phyloP scores from a whole-genome alignment of 1,140 invertebrate species.

The Muscidifurax raptorellus region DNA sequence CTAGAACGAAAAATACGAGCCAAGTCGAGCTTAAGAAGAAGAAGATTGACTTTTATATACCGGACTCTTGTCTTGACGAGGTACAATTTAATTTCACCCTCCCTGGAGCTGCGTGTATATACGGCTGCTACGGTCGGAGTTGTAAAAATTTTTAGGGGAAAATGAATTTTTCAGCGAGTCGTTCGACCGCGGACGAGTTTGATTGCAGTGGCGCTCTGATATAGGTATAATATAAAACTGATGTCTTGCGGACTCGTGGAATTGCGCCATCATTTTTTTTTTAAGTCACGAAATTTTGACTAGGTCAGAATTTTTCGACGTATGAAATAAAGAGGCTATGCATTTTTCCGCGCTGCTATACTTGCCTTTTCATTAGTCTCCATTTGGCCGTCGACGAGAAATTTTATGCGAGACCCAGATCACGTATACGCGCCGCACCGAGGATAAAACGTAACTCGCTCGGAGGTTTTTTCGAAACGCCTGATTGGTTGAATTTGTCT shows the following conservation, averaged over 20 bases:
- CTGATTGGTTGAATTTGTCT: background rate
- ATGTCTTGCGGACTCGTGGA: background rate
- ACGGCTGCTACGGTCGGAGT: background rate
- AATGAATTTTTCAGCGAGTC: background rate
- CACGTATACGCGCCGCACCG: background rate
- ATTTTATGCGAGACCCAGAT: background rate
- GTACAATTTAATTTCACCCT: slow-evolving; percentile 39
- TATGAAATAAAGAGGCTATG: no score
- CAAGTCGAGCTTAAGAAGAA: background rate
- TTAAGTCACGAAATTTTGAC: background rate
- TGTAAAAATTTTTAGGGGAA: slow-evolving; percentile 7
- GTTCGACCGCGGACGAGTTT: background rate
- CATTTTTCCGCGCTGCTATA: background rate
- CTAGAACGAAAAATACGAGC: background rate
- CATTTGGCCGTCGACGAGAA: background rate
- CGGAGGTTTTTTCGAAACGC: background rate
- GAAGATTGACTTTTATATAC: slow-evolving; percentile 43
- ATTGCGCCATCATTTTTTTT: background rate
- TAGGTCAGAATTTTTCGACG: background rate
- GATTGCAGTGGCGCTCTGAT: background rate
- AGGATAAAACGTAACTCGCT: background rate
- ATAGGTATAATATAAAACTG: background rate
- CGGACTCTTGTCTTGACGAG: slow-evolving; percentile 20
- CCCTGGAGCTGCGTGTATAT: background rate
- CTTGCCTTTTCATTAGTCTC: background rate